Conservation (phyloP, 2,113 vertebrate genomes). For the Neopipo cinnamomea region DNA sequence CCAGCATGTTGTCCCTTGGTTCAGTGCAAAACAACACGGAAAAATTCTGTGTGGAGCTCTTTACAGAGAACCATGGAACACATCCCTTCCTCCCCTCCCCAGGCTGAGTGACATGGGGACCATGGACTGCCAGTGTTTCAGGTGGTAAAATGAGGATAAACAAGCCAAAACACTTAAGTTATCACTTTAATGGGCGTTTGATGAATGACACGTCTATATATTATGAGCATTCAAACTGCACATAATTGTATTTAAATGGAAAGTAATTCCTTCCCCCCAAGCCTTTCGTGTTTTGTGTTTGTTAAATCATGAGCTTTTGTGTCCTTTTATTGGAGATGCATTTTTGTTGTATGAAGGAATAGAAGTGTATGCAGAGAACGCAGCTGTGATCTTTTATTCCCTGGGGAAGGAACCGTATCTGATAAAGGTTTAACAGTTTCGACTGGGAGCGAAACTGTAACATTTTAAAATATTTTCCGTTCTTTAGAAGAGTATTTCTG, state of each 20-base stretch:
- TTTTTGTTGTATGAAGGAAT: not conserved
- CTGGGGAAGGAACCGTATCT: not conserved
- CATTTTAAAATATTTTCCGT: not conserved
- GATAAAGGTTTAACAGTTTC: not conserved
- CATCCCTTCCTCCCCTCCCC: not conserved
- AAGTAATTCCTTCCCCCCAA: not conserved
- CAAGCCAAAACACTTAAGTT: not conserved
- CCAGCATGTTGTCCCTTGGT: not conserved
- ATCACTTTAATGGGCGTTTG: not conserved
- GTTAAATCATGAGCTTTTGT: not conserved
- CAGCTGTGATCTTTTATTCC: not conserved
- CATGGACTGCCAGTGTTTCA: not conserved
- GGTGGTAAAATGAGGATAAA: not conserved
- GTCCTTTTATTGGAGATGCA: not conserved
- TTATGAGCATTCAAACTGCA: not conserved
- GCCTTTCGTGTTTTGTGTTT: not conserved
- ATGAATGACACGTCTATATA: not conserved
- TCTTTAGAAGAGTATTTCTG: not conserved
- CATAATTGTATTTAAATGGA: not conserved
- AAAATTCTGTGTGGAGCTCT: not conserved
- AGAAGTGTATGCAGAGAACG: not conserved
- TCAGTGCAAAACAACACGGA: not conserved
- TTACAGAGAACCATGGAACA: not conserved
- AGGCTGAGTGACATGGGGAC: accelerated
- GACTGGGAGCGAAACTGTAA: not conserved